Evolutionary conservation across 2,797 vertebrate genomes (phyloP).

Genomic region (Otolemur crassicaudatus): DNA sequence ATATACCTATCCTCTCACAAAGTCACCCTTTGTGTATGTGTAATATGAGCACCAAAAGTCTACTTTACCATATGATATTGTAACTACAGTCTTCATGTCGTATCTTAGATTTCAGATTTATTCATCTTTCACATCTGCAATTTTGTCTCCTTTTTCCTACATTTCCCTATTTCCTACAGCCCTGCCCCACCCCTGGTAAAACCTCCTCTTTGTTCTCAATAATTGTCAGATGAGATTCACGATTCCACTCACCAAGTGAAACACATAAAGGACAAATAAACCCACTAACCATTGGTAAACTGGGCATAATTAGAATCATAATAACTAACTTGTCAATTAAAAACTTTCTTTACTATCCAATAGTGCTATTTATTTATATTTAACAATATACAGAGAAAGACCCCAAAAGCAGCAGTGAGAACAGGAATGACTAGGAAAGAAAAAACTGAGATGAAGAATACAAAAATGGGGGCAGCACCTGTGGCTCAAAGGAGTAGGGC

Average conservation of each 20-base stretch:
- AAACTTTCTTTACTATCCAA: background rate
- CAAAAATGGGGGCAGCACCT: background rate
- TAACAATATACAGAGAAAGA: background rate
- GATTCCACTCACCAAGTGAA: conserved; percentile 51
- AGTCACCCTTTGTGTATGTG: too few relatives aligned
- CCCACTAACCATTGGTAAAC: background rate
- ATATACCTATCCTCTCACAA: too few relatives aligned
- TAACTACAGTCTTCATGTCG: too few relatives aligned
- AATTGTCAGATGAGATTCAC: conserved; percentile 23
- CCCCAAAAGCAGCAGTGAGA: conserved; percentile 31
- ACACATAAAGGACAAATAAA: conserved; percentile 46
- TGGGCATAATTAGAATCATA: conserved; percentile 3
- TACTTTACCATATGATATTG: too few relatives aligned
- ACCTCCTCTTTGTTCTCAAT: background rate
- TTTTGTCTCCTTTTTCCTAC: too few relatives aligned
- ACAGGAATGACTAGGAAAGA: background rate
- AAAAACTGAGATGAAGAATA: background rate
- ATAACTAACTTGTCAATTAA: background rate
- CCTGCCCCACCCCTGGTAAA: background rate
- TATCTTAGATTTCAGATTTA: too few relatives aligned
- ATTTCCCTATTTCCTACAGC: too few relatives aligned
- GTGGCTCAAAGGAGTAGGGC: too few relatives aligned
- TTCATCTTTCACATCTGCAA: too few relatives aligned
- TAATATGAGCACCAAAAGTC: too few relatives aligned
- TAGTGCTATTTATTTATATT: background rate